A percentile compares a stretch with the other conserved stretches of the same genome.
phyloP scores from a whole-genome alignment of 2,113 vertebrate genomes.

The Galbula dea region DNA sequence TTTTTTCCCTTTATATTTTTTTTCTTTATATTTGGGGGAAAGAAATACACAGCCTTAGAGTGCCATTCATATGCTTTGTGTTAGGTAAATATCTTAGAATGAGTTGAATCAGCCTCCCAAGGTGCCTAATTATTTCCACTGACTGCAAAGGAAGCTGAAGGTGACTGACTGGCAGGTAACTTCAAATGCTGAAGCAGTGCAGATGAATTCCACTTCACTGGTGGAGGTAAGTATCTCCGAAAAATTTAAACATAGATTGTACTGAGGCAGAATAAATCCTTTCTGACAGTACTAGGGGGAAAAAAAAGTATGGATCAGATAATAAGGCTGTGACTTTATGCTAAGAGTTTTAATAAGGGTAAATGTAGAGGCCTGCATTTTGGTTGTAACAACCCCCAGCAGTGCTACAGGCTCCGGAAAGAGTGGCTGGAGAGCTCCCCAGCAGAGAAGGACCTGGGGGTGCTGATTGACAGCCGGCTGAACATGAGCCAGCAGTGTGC shows the following conservation, averaged over 20 bases:
- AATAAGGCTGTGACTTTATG: background rate
- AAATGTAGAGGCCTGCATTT: too few relatives aligned
- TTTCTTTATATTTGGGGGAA: background rate
- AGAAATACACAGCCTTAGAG: background rate
- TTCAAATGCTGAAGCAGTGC: background rate
- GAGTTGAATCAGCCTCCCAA: background rate
- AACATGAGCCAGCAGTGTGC: too few relatives aligned
- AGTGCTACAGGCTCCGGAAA: too few relatives aligned
- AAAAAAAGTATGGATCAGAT: background rate
- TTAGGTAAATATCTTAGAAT: constrained; percentile 2
- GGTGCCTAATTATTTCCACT: background rate
- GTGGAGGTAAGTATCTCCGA: background rate
- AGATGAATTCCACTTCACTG: background rate
- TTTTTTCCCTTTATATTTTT: background rate
- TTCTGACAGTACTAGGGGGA: background rate
- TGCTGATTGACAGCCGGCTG: too few relatives aligned
- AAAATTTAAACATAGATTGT: background rate
- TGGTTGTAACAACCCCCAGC: too few relatives aligned
- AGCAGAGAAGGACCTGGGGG: too few relatives aligned
- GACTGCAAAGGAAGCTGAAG: background rate
- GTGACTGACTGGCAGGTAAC: background rate
- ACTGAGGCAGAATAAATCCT: background rate
- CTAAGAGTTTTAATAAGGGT: too few relatives aligned
- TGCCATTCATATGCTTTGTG: background rate
- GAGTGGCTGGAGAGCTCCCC: too few relatives aligned